Evolutionary conservation across 2,888 invertebrate species (phyloP), one percentile per base, ranked within the genome.

Genomic region (Tineola bisselliella): DNA sequence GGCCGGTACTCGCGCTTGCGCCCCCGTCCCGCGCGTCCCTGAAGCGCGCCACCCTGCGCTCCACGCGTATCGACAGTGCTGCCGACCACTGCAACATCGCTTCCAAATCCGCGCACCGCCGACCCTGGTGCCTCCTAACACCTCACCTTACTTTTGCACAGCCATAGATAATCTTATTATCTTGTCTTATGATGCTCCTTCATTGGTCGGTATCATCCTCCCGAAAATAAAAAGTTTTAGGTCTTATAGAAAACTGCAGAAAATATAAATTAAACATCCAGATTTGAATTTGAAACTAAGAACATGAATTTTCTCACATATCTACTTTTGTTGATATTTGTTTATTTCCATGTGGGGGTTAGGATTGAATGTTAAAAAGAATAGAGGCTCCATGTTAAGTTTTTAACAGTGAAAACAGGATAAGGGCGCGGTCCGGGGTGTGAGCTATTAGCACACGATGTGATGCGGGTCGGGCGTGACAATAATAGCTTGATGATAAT

Each of bases 1-100:
- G 62, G 63, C 59, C 72, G 65, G 72, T 70, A 71, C 75, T 71
- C 75, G 77, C 75, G 78, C 76, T 72, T 72, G 69, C 71, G 64
- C 66, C 69, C 70, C 65, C 63, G 66, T 65, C 64, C 65, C 67
- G 64, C 66, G 66, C 65, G 68, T 63, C 62, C 62, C 61, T 62
- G 64, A 64, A 63, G 63, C 64, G 67, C 66, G 64, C 65, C 67
- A 68, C 69, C 66, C 66, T 60, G 33, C 62, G 62, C 66, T 73
- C 74, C 75, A 74, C 77, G 74, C 79, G 76, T 82, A 82, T 82
- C 75, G 83, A 81, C 81, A 83, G 78, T 78, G 74, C 48, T 25
- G 56, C 56, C 56, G 56, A 56, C 56, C 56, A 56, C 56, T 56
- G 56, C 56, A 56, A 56, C 56, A 56, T 18, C 56, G 56, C 56